Percentiles rank a stretch among this genome's conserved stretches.
phyloP scores from a whole-genome alignment of 2,888 invertebrate species.

The Lasioglossum leucozonium region DNA sequence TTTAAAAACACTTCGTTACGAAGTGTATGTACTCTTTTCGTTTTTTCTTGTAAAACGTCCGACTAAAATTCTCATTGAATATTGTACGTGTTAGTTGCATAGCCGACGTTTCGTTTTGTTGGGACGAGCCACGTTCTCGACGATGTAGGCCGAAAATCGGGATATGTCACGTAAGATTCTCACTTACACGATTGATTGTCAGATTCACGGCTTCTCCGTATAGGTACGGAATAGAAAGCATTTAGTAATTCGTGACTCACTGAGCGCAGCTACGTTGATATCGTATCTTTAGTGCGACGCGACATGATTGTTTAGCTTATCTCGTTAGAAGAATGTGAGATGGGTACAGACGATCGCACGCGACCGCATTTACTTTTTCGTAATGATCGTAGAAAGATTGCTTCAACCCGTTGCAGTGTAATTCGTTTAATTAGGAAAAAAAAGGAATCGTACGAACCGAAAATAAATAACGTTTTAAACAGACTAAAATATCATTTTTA shows the following conservation, averaged over 20 bases:
- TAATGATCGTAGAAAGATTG: background rate
- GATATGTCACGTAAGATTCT: conserved; percentile 53
- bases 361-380: conserved; percentile 13
- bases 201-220: conserved; percentile 8
- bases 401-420: background rate
- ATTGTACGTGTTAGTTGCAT: conserved; percentile 48
- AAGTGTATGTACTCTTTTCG: background rate
- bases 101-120: conserved; percentile 56
- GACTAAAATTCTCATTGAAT: conserved; percentile 45
- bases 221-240: conserved; percentile 7
- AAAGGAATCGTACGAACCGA: background rate
- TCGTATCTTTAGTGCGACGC: conserved; percentile 69
- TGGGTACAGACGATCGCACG: conserved; percentile 33
- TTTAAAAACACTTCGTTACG: conserved; percentile 10
- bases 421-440: background rate
- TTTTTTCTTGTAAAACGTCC: background rate
- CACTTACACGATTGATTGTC: conserved; percentile 28
- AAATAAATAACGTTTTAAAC: background rate
- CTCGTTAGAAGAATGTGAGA: conserved; percentile 53
- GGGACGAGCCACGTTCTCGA: conserved; percentile 50
- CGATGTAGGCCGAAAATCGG: conserved; percentile 44
- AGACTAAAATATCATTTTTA: background rate
- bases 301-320: conserved; percentile 67
- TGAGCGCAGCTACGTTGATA: conserved; percentile 64
- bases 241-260: conserved; percentile 59